Evolutionary conservation across 2,113 vertebrate genomes (phyloP), one percentile per base, ranked within the genome.

Genomic region (Pogona vitticeps): DNA sequence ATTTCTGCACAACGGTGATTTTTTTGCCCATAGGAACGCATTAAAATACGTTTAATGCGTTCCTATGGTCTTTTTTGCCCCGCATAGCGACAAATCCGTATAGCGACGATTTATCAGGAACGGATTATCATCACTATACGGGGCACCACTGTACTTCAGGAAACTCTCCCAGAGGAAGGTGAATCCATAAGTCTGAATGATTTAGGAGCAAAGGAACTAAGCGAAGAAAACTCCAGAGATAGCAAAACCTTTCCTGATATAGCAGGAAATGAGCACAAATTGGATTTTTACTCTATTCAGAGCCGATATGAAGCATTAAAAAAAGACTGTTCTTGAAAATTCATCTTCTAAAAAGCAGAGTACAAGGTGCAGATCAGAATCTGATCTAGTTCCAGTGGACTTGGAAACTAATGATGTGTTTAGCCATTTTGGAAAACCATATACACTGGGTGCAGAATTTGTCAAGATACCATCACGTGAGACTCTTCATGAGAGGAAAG

Each of bases 81-180:
- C n/a, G n/a, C n/a, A n/a, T n/a, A n/a, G n/a, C n/a, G n/a, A n/a
- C n/a, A n/a, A n/a, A n/a, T n/a, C n/a, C n/a, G n/a, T n/a, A n/a
- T n/a, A n/a, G n/a, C n/a, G n/a, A n/a, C n/a, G n/a, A n/a, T n/a
- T n/a, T n/a, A n/a, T n/a, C n/a, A n/a, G n/a, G n/a, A n/a, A n/a
- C n/a, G n/a, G n/a, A n/a, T n/a, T n/a, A n/a, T n/a, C n/a, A n/a
- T n/a, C n/a, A n/a, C n/a, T n/a, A n/a, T n/a, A n/a, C n/a, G n/a
- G n/a, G n/a, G n/a, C n/a, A n/a, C n/a, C n/a, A n/a, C n/a, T n/a
- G n/a, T n/a, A 93, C 76, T 91, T 76, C 80, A 91, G 52, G 96
- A 97, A 88, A 94, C 92, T 3, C 20, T 97, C 92, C 95, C 94
- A 90, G 95, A 95, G 76, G 92, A 92, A 86, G 36, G 1, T 89